phyloP scores from a whole-genome alignment of 2,888 invertebrate genomes.

The Rhagonycha lutea region DNA sequence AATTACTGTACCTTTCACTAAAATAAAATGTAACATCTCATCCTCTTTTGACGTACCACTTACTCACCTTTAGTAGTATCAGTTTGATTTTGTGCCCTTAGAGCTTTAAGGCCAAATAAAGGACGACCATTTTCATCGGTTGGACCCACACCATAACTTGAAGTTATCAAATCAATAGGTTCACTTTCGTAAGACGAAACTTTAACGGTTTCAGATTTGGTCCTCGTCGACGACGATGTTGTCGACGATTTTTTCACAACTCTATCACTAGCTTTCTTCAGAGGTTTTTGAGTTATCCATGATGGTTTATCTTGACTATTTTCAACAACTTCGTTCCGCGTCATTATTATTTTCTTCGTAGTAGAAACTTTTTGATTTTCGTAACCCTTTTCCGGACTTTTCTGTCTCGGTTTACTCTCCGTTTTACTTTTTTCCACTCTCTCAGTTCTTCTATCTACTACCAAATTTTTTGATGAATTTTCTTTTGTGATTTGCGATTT shows the following conservation, averaged over 20 bases:
- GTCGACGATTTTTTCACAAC: slow-evolving; percentile 30
- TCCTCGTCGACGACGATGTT: slow-evolving; percentile 33
- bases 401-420: slow-evolving; percentile 6
- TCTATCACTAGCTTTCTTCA: slow-evolving; percentile 59
- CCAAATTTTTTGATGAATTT: neutral
- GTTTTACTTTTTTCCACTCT: neutral
- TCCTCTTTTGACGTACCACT: neutral
- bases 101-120: slow-evolving; percentile 77
- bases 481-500: neutral
- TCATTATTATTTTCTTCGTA: slow-evolving; percentile 37
- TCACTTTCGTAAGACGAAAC: slow-evolving; percentile 49
- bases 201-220: slow-evolving; percentile 49
- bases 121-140: slow-evolving; percentile 80
- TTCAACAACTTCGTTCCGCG: slow-evolving; percentile 55
- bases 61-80: slow-evolving; percentile 68
- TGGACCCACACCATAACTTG: slow-evolving; percentile 83
- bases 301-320: slow-evolving; percentile 59
- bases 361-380: neutral
- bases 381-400: slow-evolving; percentile 9
- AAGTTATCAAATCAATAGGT: slow-evolving; percentile 71
- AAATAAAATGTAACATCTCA: slow-evolving; percentile 21
- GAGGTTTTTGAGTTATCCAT: slow-evolving; percentile 65
- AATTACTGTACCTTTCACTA: slow-evolving; percentile 75
- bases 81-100: slow-evolving; percentile 64
- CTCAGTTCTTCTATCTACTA: neutral